Base-by-base conservation (phyloP, 64 coral and sea anemone species). In the Actinia equina region DNA sequence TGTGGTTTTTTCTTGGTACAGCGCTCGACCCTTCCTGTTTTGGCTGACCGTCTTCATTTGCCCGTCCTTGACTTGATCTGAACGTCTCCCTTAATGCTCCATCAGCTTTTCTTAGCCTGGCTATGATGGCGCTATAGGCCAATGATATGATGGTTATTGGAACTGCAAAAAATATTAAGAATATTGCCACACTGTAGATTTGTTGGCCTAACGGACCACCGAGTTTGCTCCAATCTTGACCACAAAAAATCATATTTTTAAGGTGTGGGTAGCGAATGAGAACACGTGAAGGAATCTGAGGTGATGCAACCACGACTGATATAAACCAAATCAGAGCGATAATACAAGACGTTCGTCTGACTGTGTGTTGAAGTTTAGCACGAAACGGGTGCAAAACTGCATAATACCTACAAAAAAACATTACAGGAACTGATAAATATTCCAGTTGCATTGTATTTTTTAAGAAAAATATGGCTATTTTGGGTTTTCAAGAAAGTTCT, bases 381-480 rank as follows among this genome's bases (percentile, higher is more conserved):
- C 91, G 94, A 19, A 96, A 85, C 25, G 94, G 94, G 49, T 93
- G 89, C 2, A 92, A 82, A 7, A 96, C 86, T 20, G 94, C 94
- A 80, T 93, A 84, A 45, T 87, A 83, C 78, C 94, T 96, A 74
- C n/a, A n/a, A 74, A 30, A 30, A 30, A 9, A 69, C 46, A 69
- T 14, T 41, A 41, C 9, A 65, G n/a, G 7, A 4, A 23, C 10
- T 65, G 19, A 9, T 65, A 22, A 23, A 65, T 5, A 65, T 23
- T 65, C n/a, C 5, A 49, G 30, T 37, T 37, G 30, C 30, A 37
- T 37, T 37, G 0, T 37, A 37, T 37, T 37, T 37, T 37, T 37
- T 37, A 37, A 37, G 30, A 37, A 37, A 37, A 37, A 37, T 37
- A 37, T 37, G 30, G 1, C 30, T 1, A 37, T 37, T 37, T 37